Evolutionary conservation across 1,140 invertebrate species (phyloP).

Genomic region (Trachymyrmex cornetzi): DNA sequence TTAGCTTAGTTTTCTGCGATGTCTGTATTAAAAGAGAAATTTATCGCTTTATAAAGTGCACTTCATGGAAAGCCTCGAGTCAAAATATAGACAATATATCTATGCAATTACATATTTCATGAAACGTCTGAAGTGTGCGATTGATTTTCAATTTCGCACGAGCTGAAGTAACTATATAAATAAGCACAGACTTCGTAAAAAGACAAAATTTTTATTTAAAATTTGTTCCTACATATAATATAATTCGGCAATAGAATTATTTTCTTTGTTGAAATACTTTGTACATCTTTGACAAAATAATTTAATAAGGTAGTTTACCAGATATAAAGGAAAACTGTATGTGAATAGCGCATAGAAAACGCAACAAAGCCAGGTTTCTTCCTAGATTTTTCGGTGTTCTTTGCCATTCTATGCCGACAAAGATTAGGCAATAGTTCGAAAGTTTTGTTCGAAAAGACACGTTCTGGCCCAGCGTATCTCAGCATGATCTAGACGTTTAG

Average conservation of each 20-base stretch:
- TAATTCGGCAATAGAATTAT: background rate
- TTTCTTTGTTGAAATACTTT: background rate
- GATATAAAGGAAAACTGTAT: background rate
- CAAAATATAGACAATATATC: background rate
- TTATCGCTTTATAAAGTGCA: background rate
- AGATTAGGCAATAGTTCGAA: background rate
- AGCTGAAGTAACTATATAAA: background rate
- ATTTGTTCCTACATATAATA: background rate
- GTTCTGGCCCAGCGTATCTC: background rate
- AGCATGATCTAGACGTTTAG: background rate
- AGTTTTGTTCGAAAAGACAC: conserved; percentile 5
- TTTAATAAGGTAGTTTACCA: background rate
- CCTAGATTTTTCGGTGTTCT: background rate
- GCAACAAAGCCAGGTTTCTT: background rate
- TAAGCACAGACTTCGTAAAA: background rate
- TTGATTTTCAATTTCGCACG: background rate
- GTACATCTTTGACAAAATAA: conserved; percentile 11
- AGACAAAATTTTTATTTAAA: background rate
- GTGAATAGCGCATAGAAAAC: background rate
- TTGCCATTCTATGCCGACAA: background rate
- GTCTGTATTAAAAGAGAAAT: background rate
- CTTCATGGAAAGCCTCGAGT: background rate
- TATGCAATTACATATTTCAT: background rate
- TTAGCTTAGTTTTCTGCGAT: too few relatives aligned
- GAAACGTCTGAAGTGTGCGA: background rate